Evolutionary conservation across 2,797 vertebrate genomes (phyloP).

Genomic region (Chaetophractus vellerosus): DNA sequence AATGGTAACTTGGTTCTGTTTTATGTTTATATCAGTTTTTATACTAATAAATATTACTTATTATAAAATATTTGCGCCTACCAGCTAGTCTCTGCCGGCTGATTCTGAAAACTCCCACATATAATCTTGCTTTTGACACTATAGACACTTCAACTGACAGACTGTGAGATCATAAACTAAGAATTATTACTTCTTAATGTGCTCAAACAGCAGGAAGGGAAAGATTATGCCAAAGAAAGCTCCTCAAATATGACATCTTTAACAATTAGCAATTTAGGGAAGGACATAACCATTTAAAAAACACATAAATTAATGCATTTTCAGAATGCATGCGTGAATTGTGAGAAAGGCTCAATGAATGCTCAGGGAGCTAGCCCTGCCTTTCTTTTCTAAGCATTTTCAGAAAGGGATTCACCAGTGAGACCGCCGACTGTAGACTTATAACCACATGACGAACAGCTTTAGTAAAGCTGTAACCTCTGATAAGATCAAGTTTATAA

Average conservation of each 20-base stretch:
- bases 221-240: slow-evolving; percentile 56
- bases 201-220: slow-evolving; percentile 73
- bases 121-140: slow-evolving; percentile 68
- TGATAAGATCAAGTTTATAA: neutral
- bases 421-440: fast-evolving
- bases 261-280: slow-evolving; percentile 62
- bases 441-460: fast-evolving
- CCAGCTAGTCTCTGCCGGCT: neutral
- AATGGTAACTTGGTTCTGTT: neutral
- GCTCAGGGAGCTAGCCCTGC: neutral
- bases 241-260: slow-evolving; percentile 64
- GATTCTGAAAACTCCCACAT: slow-evolving; percentile 36
- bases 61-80: slow-evolving; percentile 14
- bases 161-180: slow-evolving; percentile 74
- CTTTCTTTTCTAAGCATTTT: neutral
- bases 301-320: slow-evolving; percentile 21
- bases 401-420: neutral
- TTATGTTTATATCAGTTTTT: neutral
- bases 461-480: neutral
- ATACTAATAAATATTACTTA: slow-evolving; percentile 17
- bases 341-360: slow-evolving; percentile 27
- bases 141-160: slow-evolving; percentile 55
- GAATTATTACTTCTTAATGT: slow-evolving; percentile 74
- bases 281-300: slow-evolving; percentile 54
- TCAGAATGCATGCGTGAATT: slow-evolving; percentile 18